Percentiles rank a stretch among this genome's conserved stretches.
phyloP scores from a whole-genome alignment of 2,113 vertebrate species.

The Triplophysa tibetana region DNA sequence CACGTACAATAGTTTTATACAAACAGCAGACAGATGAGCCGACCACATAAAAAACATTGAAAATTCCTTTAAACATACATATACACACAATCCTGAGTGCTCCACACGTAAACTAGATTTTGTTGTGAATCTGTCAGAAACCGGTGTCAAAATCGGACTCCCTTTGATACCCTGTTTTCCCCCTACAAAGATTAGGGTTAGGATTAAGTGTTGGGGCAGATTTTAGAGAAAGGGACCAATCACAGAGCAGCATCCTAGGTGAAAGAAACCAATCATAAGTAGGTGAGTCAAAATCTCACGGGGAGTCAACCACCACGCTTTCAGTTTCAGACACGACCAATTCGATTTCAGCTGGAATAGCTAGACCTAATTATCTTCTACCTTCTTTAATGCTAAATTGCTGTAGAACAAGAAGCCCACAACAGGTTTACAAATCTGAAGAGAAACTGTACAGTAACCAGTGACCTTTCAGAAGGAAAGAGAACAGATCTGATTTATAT shows the following conservation, averaged over 20 bases:
- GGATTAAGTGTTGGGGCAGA: no score
- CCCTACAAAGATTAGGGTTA: no score
- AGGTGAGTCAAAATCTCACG: no score
- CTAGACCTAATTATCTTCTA: neutral
- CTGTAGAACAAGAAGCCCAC: neutral
- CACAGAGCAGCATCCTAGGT: no score
- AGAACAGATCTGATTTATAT: neutral
- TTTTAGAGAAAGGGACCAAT: no score
- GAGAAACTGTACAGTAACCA: constrained; percentile 10
- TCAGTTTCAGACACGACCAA: neutral
- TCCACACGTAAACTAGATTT: constrained; percentile 29
- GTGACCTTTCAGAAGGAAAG: neutral
- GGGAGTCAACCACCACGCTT: neutral
- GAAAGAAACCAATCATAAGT: no score
- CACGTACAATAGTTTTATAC: constrained; percentile 34
- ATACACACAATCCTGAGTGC: constrained; percentile 27
- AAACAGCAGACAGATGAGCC: constrained; percentile 33
- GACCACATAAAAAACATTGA: constrained; percentile 32
- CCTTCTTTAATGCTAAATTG: neutral
- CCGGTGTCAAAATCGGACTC: no score
- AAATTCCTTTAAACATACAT: constrained; percentile 11
- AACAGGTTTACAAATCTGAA: constrained; percentile 16
- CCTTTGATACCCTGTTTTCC: no score
- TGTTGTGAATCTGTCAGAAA: constrained; percentile 21
- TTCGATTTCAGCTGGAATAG: neutral